Evolutionary conservation across 2,113 vertebrate species (phyloP).

Genomic region (Boleophthalmus pectinirostris): DNA sequence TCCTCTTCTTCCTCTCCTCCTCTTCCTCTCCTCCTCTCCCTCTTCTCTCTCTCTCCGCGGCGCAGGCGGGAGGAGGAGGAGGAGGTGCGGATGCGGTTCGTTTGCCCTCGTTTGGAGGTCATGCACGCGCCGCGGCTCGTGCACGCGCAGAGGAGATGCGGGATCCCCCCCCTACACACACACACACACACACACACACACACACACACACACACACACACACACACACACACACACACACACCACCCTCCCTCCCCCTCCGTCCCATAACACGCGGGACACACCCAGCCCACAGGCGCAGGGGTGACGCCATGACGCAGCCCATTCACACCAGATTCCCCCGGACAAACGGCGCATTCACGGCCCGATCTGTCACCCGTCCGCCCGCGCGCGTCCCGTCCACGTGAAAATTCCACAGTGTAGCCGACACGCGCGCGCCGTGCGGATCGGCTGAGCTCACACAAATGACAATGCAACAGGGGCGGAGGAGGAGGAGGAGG

Average conservation of each 20-base stretch:
- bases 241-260: too few relatives aligned
- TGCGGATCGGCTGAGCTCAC: not conserved
- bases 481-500: too few relatives aligned
- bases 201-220: too few relatives aligned
- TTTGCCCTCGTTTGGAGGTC: conserved; percentile 14
- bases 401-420: conserved; percentile 3
- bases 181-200: too few relatives aligned
- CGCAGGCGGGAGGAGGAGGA: too few relatives aligned
- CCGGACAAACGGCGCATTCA: not conserved
- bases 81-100: not conserved
- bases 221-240: too few relatives aligned
- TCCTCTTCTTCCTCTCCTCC: too few relatives aligned
- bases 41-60: not conserved
- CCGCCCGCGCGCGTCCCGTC: not conserved
- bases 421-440: not conserved
- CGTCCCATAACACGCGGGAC: conserved; percentile 1
- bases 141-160: conserved; percentile 3
- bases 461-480: too few relatives aligned
- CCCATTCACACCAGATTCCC: not conserved
- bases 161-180: not conserved
- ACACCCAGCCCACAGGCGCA: conserved; percentile 8
- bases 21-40: too few relatives aligned
- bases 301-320: conserved; percentile 5
- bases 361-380: not conserved
- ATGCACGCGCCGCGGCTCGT: conserved; percentile 1